A percentile compares a stretch with the other conserved stretches of the same genome.
Conservation (phyloP, 2,113 vertebrate genomes). For the Anas platyrhynchos region DNA sequence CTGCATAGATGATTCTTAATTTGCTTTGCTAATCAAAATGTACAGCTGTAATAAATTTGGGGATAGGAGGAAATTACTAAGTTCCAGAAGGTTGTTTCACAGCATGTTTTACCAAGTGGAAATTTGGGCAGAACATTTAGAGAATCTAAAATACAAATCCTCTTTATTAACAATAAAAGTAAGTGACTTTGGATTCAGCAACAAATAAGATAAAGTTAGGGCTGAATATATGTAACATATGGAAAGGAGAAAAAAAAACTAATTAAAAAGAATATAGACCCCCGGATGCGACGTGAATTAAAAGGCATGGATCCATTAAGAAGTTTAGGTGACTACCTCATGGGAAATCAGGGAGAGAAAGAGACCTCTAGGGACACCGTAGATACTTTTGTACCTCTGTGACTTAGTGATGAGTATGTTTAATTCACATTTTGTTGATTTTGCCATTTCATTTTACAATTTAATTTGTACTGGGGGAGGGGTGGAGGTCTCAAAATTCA, state of each 20-base stretch:
- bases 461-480: neutral
- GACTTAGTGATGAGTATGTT: neutral
- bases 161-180: slow-evolving; percentile 2
- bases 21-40: slow-evolving; percentile 42
- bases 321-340: neutral
- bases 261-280: neutral
- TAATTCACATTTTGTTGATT: neutral
- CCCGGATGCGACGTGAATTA: neutral
- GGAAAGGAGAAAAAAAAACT: neutral
- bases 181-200: neutral
- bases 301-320: neutral
- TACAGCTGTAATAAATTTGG: slow-evolving; percentile 9
- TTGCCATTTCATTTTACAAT: neutral
- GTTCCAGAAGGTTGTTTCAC: slow-evolving; percentile 27
- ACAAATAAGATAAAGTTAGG: neutral
- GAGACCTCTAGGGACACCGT: neutral
- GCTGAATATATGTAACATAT: neutral
- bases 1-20: slow-evolving; percentile 11
- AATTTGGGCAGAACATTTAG: neutral
- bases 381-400: neutral
- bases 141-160: neutral
- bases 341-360: neutral
- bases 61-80: neutral
- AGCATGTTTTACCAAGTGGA: neutral
- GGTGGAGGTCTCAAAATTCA: neutral